Base-by-base conservation (phyloP, 2,797 vertebrate genomes). In the Gastrophryne carolinensis region DNA sequence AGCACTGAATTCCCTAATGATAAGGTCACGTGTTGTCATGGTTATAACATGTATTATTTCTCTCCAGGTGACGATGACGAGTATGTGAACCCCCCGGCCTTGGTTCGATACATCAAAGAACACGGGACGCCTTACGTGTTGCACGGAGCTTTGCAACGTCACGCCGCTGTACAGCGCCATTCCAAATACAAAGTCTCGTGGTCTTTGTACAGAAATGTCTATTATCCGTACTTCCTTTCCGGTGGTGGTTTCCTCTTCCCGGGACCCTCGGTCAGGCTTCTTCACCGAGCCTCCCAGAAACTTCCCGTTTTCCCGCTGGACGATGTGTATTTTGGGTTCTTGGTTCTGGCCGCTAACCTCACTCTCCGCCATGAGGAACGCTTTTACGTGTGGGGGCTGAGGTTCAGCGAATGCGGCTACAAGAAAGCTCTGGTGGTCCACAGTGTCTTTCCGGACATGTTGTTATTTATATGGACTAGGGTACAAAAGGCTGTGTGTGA, bases 281-380 rank as follows among this genome's bases (percentile, higher is more conserved):
- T 80, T 15, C 64, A 68, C 6, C 1, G 21, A 0, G 32, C 56
- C 0, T 78, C 74, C 0, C 47, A 29, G 37, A 0, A 0, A 3
- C 13, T 82, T 1, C 75, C 81, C 0, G 69, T 79, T 17, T 82
- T 80, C 53, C 79, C 81, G 0, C 60, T 81, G 3, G 78, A 81
- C 0, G 75, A 80, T 7, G 52, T 80, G 0, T 78, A 78, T 27
- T 6, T 78, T 1, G 73, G 67, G 0, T 75, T 78, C 52, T 12
- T 81, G 57, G 5, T 13, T 0, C 13, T 80, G 47, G 69, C 72
- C 0, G 30, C 67, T 0, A 27, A 74, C 1, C 11, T 82, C 5
- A 12, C 30, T 3, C 41, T 44, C 2, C 37, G 0, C 15, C 72
- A 82, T 3, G 29, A 72, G 0, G 0, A 2, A 0, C 11, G 0